These are phyloP conservation scores for Trissonchulus sp. DNA, from an alignment of 2,888 invertebrate genomes.

Conservation along the genomic window DNA sequence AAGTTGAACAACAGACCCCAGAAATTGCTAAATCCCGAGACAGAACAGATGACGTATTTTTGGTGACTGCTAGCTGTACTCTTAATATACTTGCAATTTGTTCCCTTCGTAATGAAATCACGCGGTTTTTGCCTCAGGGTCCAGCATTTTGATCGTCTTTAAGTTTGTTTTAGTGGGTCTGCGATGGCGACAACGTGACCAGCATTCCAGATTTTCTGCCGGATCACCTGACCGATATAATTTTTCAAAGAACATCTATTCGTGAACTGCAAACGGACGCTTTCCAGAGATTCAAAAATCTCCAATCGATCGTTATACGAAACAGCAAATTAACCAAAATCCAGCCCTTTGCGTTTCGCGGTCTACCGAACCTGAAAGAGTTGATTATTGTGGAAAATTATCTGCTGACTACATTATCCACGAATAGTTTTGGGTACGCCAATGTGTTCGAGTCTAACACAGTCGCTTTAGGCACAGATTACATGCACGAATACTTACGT, in stretches of 20 bases:
- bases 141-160: no score
- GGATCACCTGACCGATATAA: not conserved
- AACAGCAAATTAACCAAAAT: not conserved
- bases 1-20: no score
- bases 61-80: no score
- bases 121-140: no score
- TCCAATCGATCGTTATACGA: not conserved
- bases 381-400: not conserved
- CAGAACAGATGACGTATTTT: no score
- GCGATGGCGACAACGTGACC: not conserved
- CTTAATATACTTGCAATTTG: no score
- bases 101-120: no score
- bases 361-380: not conserved
- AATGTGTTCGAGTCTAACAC: no score
- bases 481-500: no score
- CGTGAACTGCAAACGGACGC: not conserved
- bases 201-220: not conserved
- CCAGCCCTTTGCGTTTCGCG: conserved; percentile 11
- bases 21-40: no score
- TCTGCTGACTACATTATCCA: not conserved
- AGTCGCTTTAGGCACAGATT: no score
- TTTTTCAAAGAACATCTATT: not conserved
- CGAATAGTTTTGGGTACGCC: not conserved
- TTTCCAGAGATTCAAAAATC: not conserved
- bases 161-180: conserved; percentile 2